phyloP scores from a whole-genome alignment of 2,888 invertebrate genomes.

The Sceliomorpha sp. region DNA sequence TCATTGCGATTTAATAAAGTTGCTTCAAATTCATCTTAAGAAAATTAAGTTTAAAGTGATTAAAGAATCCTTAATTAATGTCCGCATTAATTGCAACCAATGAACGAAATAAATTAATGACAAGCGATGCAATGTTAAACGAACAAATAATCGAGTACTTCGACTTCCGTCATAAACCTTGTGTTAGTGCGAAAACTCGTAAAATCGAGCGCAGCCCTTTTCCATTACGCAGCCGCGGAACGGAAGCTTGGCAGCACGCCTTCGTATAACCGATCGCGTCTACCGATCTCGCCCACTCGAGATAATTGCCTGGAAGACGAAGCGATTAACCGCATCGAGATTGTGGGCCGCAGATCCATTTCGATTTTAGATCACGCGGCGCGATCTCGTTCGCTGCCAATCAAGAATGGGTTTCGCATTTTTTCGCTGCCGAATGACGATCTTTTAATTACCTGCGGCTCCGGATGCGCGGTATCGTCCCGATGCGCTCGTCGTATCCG shows the following conservation, averaged over 20 bases:
- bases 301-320: slow-evolving; percentile 76
- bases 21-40: no score
- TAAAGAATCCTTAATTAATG: no score
- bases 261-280: slow-evolving; percentile 63
- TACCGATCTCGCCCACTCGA: slow-evolving; percentile 73
- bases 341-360: slow-evolving; percentile 69
- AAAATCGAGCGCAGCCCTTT: background rate
- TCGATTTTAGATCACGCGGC: slow-evolving; percentile 62
- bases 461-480: slow-evolving; percentile 35
- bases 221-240: slow-evolving; percentile 24
- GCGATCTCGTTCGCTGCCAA: slow-evolving; percentile 60
- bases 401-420: slow-evolving; percentile 52
- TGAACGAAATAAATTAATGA: no score
- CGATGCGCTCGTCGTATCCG: slow-evolving; percentile 36
- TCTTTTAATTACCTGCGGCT: slow-evolving; percentile 50
- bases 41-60: no score
- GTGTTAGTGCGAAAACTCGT: no score
- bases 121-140: no score
- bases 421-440: slow-evolving; percentile 44
- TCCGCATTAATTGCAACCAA: no score
- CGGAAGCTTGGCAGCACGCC: slow-evolving; percentile 58
- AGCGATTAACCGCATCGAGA: slow-evolving; percentile 70
- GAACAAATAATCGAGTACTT: no score
- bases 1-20: no score
- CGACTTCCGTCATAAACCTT: no score